These are phyloP conservation scores for Tylochromis polylepis DNA, from an alignment of 2,113 vertebrate genomes.

Conservation along the genomic window DNA sequence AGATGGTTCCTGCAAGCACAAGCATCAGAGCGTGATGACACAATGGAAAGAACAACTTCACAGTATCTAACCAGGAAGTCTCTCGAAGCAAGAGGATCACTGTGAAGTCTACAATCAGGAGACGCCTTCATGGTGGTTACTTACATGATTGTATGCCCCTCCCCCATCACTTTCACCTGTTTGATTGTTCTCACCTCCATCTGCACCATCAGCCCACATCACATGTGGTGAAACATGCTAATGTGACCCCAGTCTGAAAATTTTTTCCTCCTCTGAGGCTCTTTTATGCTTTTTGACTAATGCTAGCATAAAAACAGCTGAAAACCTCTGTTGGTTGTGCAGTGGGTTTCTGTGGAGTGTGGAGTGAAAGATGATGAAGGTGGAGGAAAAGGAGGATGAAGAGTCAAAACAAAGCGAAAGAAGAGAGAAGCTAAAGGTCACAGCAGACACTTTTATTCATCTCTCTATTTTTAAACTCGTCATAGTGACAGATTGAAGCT, in stretches of 20 bases:
- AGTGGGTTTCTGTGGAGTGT: background rate
- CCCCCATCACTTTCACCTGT: background rate
- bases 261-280: background rate
- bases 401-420: background rate
- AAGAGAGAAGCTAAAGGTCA: background rate
- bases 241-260: background rate
- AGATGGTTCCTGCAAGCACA: background rate
- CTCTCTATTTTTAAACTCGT: background rate
- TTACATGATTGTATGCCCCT: background rate
- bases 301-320: background rate
- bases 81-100: background rate
- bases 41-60: background rate
- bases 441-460: background rate
- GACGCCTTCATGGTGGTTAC: background rate
- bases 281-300: background rate
- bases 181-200: background rate
- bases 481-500: background rate
- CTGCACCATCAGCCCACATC: background rate
- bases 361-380: background rate
- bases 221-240: background rate
- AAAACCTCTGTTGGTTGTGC: background rate
- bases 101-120: background rate
- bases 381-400: background rate
- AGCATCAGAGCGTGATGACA: background rate
- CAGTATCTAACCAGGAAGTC: background rate